Conservation (phyloP, 2,113 vertebrate species). For the Ursus arctos region DNA sequence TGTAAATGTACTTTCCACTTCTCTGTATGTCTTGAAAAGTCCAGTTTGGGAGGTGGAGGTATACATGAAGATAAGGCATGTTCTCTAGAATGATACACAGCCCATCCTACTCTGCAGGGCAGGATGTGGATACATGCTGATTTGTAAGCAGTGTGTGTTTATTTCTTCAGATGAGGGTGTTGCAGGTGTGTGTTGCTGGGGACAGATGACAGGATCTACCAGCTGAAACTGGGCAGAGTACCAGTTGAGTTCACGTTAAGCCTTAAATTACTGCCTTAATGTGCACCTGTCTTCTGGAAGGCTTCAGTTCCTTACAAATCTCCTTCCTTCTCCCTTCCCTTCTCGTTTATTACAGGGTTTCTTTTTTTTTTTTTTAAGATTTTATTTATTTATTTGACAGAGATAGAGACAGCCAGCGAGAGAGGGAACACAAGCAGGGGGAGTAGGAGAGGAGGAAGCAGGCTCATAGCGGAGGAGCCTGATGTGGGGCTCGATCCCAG, state of each 20-base stretch:
- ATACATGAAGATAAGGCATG: not conserved
- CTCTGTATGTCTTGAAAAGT: not conserved
- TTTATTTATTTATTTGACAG: no score
- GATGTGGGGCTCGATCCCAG: no score
- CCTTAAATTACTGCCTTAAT: not conserved
- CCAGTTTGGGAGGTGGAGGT: not conserved
- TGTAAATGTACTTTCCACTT: not conserved
- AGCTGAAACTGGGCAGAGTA: not conserved
- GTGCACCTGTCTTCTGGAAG: not conserved
- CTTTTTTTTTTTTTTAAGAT: no score
- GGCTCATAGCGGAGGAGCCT: no score
- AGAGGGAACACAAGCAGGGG: no score
- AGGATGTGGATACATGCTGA: not conserved
- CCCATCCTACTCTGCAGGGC: not conserved
- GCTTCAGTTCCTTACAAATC: not conserved
- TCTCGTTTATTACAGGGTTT: conserved; percentile 3
- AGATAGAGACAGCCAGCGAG: no score
- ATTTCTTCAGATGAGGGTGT: not conserved
- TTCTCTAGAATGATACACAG: not conserved
- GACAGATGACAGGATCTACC: not conserved
- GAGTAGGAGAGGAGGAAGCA: no score
- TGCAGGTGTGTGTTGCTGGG: not conserved
- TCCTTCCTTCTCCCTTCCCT: not conserved
- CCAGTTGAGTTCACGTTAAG: not conserved
- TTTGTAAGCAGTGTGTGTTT: not conserved